These are phyloP conservation scores for Limenitis camilla DNA, from an alignment of 2,888 invertebrate genomes.

Conservation along the genomic window DNA sequence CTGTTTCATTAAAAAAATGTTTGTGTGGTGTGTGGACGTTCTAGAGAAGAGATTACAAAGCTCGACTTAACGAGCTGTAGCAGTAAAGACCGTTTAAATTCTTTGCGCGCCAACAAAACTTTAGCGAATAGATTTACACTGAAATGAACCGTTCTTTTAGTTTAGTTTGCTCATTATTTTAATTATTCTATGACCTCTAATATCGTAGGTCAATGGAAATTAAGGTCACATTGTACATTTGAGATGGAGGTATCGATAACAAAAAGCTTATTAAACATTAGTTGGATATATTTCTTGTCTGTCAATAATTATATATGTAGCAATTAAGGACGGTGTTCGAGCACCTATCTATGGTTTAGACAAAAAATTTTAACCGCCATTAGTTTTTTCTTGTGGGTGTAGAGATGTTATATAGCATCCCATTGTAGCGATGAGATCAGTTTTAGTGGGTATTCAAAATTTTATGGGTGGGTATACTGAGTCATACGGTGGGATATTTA, in stretches of 20 bases:
- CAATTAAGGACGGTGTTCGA: too few species aligned
- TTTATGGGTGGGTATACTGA: too few species aligned
- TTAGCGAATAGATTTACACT: conserved; percentile 43
- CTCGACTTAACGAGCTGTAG: conserved; percentile 40
- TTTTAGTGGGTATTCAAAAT: too few species aligned
- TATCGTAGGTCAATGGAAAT: conserved; percentile 24
- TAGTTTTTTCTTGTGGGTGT: too few species aligned
- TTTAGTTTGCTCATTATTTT: conserved; percentile 30
- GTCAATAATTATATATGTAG: neutral
- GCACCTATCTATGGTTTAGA: too few species aligned
- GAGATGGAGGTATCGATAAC: conserved; percentile 18
- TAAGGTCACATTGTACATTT: conserved; percentile 19
- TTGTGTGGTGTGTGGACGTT: neutral
- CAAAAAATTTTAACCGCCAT: too few species aligned
- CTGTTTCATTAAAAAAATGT: neutral
- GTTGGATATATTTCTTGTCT: conserved; percentile 1
- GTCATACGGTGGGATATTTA: too few species aligned
- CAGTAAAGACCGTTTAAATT: conserved; percentile 37
- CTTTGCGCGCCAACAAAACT: conserved; percentile 34
- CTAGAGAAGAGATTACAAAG: conserved; percentile 29
- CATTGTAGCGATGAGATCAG: too few species aligned
- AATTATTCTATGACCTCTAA: conserved; percentile 30
- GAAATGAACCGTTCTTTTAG: conserved; percentile 30
- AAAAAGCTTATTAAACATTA: conserved; percentile 9
- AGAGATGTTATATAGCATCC: too few species aligned